A percentile compares a stretch with the other conserved stretches of the same genome.
phyloP scores from a whole-genome alignment of 2,888 invertebrate species.

The Argyresthia albistria region DNA sequence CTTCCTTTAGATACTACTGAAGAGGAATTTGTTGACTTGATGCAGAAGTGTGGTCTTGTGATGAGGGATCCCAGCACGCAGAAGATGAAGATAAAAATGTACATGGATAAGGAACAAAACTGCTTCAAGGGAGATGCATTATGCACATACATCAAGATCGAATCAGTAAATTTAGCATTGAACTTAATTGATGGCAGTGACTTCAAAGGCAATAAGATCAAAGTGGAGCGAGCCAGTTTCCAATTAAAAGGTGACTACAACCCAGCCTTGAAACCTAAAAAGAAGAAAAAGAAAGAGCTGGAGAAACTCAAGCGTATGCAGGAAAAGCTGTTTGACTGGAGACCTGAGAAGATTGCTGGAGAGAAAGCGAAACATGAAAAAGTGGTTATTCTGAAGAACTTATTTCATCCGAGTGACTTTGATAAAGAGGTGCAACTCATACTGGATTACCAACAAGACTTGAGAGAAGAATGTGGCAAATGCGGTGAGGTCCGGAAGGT shows the following conservation, averaged over 20 bases:
- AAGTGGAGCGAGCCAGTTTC: conserved; percentile 94
- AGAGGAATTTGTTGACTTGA: conserved; percentile 91
- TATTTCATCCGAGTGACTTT: conserved; percentile 92
- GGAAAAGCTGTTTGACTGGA: conserved; percentile 97
- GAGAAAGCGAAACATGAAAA: conserved; percentile 91
- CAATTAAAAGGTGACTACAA: conserved; percentile 95
- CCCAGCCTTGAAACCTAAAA: conserved; percentile 92
- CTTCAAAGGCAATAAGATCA: conserved; percentile 83
- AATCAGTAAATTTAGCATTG: conserved; percentile 94
- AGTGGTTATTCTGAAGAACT: conserved; percentile 93
- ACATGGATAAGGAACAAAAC: conserved; percentile 84
- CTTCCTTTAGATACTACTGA: conserved; percentile 91
- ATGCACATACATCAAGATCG: conserved; percentile 96
- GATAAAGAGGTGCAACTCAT: conserved; percentile 91
- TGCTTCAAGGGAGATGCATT: conserved; percentile 95
- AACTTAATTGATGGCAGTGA: conserved; percentile 92
- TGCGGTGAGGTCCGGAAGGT: conserved; percentile 95
- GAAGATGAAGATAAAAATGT: conserved; percentile 92
- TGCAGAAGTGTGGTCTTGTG: conserved; percentile 97
- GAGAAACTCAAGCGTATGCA: conserved; percentile 94
- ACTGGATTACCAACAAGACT: conserved; percentile 91
- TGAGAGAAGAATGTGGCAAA: conserved; percentile 90
- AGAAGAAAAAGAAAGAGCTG: conserved; percentile 89
- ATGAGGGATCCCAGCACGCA: conserved; percentile 87
- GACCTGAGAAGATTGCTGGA: conserved; percentile 91